A percentile compares a stretch with the other conserved stretches of the same genome.
Evolutionary conservation across 2,888 invertebrate genomes (phyloP).

Genomic region (Papilio gigon): DNA sequence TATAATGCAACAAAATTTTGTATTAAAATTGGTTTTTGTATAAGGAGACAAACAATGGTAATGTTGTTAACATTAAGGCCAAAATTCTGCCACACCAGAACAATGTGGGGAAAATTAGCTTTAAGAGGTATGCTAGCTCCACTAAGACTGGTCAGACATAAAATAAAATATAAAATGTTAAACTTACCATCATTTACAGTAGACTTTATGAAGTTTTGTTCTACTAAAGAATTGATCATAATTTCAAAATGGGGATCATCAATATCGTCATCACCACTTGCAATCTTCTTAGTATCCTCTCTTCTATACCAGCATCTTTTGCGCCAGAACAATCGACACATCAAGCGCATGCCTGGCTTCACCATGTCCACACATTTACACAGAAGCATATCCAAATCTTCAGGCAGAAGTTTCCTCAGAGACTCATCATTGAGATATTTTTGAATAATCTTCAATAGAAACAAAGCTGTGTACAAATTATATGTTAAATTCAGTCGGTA

Average conservation of each 20-base stretch:
- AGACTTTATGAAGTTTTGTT: conserved; percentile 53
- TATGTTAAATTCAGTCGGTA: conserved; percentile 2
- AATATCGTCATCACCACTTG: conserved; percentile 45
- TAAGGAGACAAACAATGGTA: too few species aligned
- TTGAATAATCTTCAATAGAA: conserved; percentile 61
- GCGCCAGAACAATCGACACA: conserved; percentile 72
- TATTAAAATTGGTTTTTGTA: too few species aligned
- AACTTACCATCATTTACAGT: conserved; percentile 45
- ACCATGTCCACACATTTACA: conserved; percentile 50
- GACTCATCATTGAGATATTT: conserved; percentile 57
- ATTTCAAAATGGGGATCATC: conserved; percentile 50
- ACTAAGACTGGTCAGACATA: too few species aligned
- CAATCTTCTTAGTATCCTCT: conserved; percentile 54
- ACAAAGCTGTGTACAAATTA: conserved; percentile 59
- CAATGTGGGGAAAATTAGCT: too few species aligned
- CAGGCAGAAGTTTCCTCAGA: conserved; percentile 55
- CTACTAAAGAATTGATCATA: conserved; percentile 56
- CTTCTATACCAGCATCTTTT: conserved; percentile 63
- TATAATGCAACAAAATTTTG: too few species aligned
- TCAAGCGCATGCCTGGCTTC: conserved; percentile 61
- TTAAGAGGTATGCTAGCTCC: too few species aligned
- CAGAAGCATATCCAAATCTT: conserved; percentile 54
- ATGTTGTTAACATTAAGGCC: too few species aligned
- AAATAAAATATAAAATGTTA: too few species aligned
- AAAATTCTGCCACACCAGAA: too few species aligned